phyloP scores from a whole-genome alignment of 2,797 vertebrate genomes.

The Lemur catta region DNA sequence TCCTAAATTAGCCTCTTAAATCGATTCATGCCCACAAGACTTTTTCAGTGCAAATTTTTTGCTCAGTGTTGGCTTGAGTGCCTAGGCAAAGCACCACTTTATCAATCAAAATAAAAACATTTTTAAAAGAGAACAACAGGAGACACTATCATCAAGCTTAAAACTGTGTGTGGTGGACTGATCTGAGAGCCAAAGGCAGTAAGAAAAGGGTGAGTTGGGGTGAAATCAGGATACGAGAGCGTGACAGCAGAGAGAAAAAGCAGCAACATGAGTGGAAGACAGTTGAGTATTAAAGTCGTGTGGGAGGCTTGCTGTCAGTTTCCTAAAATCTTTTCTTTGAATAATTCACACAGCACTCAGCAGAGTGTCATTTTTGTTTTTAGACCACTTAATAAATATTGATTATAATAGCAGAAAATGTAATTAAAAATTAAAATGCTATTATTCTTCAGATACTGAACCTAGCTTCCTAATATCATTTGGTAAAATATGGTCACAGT shows the following conservation, averaged over 20 bases:
- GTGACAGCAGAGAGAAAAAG: background rate
- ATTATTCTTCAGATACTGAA: background rate
- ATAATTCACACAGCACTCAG: constrained; percentile 26
- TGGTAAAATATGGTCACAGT: background rate
- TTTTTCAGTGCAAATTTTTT: background rate
- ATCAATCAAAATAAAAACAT: background rate
- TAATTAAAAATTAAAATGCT: constrained; percentile 59
- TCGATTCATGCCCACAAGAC: background rate
- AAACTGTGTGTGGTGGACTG: background rate
- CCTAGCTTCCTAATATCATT: background rate
- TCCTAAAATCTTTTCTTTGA: constrained; percentile 2
- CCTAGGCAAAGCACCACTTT: background rate
- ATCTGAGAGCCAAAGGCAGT: background rate
- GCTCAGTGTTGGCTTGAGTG: background rate
- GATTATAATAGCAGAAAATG: constrained; percentile 35
- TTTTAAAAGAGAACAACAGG: background rate
- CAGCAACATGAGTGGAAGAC: background rate
- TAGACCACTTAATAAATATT: constrained; percentile 49
- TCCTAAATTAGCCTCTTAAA: background rate
- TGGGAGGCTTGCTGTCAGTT: background rate
- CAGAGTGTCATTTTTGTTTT: constrained; percentile 19
- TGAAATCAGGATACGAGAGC: background rate
- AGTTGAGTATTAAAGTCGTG: background rate
- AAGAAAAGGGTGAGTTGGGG: background rate
- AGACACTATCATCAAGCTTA: background rate